phyloP scores from a whole-genome alignment of 2,888 invertebrate species.

The Sipha maydis region DNA sequence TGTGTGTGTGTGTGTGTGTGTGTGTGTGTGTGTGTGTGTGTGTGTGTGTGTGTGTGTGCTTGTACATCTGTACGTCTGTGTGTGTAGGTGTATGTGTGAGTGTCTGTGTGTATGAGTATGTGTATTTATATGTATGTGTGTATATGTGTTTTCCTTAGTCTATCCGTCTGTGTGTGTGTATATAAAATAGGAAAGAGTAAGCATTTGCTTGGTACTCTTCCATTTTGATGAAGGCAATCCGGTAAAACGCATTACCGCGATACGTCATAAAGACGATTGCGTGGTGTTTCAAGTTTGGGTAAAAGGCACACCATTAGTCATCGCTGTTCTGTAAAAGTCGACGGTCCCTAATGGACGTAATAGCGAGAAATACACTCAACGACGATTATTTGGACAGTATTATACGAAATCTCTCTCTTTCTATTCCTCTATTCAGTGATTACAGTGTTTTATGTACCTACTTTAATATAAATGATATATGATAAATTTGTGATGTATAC shows the following conservation, averaged over 20 bases:
- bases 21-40: not conserved
- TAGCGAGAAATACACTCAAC: slow-evolving; percentile 16
- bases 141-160: not conserved
- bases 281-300: not conserved
- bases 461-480: not conserved
- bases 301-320: slow-evolving; percentile 48
- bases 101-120: no score
- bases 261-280: slow-evolving; percentile 48
- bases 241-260: slow-evolving; percentile 40
- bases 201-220: not conserved
- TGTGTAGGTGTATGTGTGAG: not conserved
- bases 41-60: not conserved
- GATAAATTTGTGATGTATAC: not conserved
- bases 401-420: not conserved
- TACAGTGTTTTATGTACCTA: not conserved
- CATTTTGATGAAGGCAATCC: not conserved
- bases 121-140: not conserved
- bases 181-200: not conserved
- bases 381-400: slow-evolving; percentile 13
- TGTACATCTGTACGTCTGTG: not conserved
- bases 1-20: not conserved
- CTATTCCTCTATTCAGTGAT: not conserved
- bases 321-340: slow-evolving; percentile 22
- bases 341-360: slow-evolving; percentile 33
- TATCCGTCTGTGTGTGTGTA: not conserved